Base-by-base conservation (phyloP, 2,888 invertebrate genomes). In the Cheilosia urbana region DNA sequence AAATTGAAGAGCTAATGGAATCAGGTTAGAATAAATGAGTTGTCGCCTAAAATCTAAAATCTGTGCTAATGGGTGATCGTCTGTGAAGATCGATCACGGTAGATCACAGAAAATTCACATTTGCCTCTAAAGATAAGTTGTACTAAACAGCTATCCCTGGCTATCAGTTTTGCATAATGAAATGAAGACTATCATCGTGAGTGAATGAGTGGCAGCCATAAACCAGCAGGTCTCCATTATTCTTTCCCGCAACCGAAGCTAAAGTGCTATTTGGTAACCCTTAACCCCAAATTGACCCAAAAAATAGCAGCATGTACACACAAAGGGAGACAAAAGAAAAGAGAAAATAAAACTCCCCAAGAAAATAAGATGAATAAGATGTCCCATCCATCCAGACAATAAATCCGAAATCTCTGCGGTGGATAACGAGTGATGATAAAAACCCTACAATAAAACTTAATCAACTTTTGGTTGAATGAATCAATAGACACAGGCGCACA, bases 391-490 rank as follows among this genome's bases (percentile, higher is more conserved):
- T 66, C 60, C 63, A 42, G 73, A 73, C 73, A 69, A 73, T 75
- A 83, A 83, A 83, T 78, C 72, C 68, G 49, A 78, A 83, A 73
- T 78, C 78, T 78, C 78, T 78, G 69, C 79, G 47, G 69, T 79
- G 69, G 79, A 84, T 84, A 84, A 84, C 84, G 75, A 84, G 84
- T 75, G 75, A 79, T 84, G 84, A 79, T 79, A 79, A 79, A 79
- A 79, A 75, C 79, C 79, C 78, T 37, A 84, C 79, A 84, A 71
- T 84, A 84, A 84, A 84, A 84, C 84, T 79, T 79, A 71, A 84
- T 84, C 84, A 84, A 79, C 84, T 84, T 84, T 84, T 75, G 84
- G 75, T 78, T 79, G 75, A 75, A 69, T 69, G 60, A 84, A 84
- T 84, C 79, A 84, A 78, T 78, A 78, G 78, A 77, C 68, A 34